A percentile compares a stretch with the other conserved stretches of the same genome.
Conservation (phyloP, 2,113 vertebrate genomes). For the Sprattus sprattus region DNA sequence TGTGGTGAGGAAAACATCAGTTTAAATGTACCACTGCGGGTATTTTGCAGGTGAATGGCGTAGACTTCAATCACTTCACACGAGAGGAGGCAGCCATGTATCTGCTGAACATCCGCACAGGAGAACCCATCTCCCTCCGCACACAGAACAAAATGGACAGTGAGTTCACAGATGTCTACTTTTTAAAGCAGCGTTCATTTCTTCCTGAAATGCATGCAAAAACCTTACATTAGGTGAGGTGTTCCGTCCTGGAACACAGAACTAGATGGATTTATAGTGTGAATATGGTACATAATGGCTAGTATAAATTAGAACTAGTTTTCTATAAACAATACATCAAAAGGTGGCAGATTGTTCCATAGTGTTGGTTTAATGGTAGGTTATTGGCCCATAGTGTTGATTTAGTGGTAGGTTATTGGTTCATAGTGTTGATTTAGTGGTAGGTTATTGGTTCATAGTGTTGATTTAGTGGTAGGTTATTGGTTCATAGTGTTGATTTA, state of each 20-base stretch:
- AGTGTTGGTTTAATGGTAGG: not conserved
- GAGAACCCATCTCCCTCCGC: slow-evolving; percentile 73
- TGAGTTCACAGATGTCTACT: slow-evolving; percentile 66
- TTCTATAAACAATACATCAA: not conserved
- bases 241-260: not conserved
- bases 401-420: not conserved
- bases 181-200: too few species aligned
- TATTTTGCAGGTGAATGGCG: slow-evolving; percentile 79
- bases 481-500: not conserved
- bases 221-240: not conserved
- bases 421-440: not conserved
- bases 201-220: not conserved
- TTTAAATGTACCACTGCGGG: not conserved
- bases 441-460: not conserved
- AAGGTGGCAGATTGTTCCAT: not conserved
- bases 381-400: not conserved
- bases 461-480: not conserved
- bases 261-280: not conserved
- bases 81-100: slow-evolving; percentile 89
- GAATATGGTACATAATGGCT: too few species aligned
- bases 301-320: not conserved
- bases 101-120: slow-evolving; percentile 74
- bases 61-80: slow-evolving; percentile 81
- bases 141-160: slow-evolving; percentile 89
- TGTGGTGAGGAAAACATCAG: not conserved